Base-by-base conservation (phyloP, 2,888 invertebrate species). In the Helicoverpa assulta region DNA sequence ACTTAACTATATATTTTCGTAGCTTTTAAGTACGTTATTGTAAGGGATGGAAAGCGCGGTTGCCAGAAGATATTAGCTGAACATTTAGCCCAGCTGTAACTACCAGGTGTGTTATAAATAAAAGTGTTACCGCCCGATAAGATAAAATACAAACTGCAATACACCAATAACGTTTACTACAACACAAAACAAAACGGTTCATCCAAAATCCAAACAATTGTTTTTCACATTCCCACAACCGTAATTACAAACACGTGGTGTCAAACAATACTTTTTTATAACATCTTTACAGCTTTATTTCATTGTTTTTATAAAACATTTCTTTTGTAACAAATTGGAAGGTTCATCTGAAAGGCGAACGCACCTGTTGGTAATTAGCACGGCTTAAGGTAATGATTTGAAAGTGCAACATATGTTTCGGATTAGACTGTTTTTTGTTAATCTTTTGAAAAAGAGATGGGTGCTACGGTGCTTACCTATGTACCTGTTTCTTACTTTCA, bases 191-290 rank as follows among this genome's bases (percentile, higher is more conserved):
- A 63, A 70, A 67, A 73, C 53, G 16, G 54, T 62, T 68, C 77
- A 62, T 54, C 57, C 57, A 66, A 70, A 73, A 33, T 33, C 6
- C 33, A 7, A 33, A 78, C 67, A 64, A 75, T 69, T 68, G 71
- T 67, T 69, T 53, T 67, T 58, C 52, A 50, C 18, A 64, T 86
- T 87, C 85, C 75, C 86, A 88, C 80, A 73, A 50, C 47, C 64
- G 70, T 89, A 87, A 90, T 88, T 83, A 83, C 77, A 74, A 85
- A 81, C 88, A 89, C 89, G 89, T 91, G 90, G 88, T 79, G 61
- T 33, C 66, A 76, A 79, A 89, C 88, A 88, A 88, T 78, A 78
- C 79, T 51, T 47, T 51, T 65, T 72, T 62, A 73, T 71, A 82
- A 82, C 75, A 84, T 78, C 80, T 77, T 80, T 80, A 84, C 58